These are phyloP conservation scores for Thalpophila matura DNA, from an alignment of 2,888 invertebrate species.

Conservation along the genomic window DNA sequence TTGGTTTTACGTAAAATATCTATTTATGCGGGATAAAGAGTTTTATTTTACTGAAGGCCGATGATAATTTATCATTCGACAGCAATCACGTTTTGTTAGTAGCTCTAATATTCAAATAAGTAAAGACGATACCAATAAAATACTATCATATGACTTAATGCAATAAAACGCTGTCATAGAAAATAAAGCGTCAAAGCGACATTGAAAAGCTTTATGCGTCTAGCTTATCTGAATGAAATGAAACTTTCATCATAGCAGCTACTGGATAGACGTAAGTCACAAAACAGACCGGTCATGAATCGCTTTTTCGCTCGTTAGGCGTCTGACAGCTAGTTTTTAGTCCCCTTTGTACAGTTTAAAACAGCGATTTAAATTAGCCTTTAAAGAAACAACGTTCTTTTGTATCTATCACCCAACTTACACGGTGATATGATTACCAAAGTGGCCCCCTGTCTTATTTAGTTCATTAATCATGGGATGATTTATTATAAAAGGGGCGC, in stretches of 20 bases:
- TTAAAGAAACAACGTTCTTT: constrained; percentile 59
- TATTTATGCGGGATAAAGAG: background rate
- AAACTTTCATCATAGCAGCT: constrained; percentile 28
- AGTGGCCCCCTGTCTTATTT: constrained; percentile 70
- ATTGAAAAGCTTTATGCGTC: constrained; percentile 28
- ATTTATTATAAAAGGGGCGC: constrained; percentile 82
- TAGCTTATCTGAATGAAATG: constrained; percentile 17
- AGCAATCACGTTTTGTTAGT: background rate
- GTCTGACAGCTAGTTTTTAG: constrained; percentile 40
- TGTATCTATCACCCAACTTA: constrained; percentile 58
- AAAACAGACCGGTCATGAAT: constrained; percentile 27
- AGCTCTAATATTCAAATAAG: background rate
- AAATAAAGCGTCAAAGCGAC: constrained; percentile 5
- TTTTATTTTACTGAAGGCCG: background rate
- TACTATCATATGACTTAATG: background rate
- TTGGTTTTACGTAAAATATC: constrained; percentile 19
- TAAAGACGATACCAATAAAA: background rate
- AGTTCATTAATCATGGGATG: constrained; percentile 86
- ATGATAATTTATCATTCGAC: background rate
- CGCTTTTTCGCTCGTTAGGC: constrained; percentile 34
- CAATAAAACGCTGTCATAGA: constrained; percentile 3
- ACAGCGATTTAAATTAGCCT: constrained; percentile 46
- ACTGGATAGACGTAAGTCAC: constrained; percentile 10
- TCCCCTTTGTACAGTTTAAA: constrained; percentile 36
- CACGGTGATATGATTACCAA: constrained; percentile 68